Evolutionary conservation across 2,888 invertebrate genomes (phyloP).

Genomic region (Tetragonula carbonaria): DNA sequence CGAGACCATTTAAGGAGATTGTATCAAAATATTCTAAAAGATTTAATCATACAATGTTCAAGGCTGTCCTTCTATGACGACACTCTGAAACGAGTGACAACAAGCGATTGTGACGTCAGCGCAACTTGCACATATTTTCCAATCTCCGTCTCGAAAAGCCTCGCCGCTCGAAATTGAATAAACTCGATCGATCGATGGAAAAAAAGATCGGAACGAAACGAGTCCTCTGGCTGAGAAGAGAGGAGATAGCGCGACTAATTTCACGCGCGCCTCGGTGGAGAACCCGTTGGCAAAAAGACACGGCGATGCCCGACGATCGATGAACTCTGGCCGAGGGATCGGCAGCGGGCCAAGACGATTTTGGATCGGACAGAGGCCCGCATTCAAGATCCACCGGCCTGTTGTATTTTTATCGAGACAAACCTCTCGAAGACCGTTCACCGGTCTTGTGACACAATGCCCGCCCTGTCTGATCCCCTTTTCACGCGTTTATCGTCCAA

Average conservation of each 20-base stretch:
- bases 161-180: background rate
- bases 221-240: background rate
- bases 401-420: constrained; percentile 51
- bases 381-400: constrained; percentile 59
- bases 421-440: constrained; percentile 44
- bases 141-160: background rate
- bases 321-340: constrained; percentile 57
- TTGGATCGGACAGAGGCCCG: constrained; percentile 65
- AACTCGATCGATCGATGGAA: background rate
- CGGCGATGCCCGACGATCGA: constrained; percentile 49
- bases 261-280: background rate
- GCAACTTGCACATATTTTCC: no score
- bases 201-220: background rate
- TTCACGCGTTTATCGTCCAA: constrained; percentile 61
- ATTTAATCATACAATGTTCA: no score
- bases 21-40: no score
- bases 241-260: constrained; percentile 16
- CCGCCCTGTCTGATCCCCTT: constrained; percentile 49
- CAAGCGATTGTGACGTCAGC: no score
- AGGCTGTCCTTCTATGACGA: no score
- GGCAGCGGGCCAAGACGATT: constrained; percentile 72
- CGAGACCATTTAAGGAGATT: no score
- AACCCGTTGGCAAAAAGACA: constrained; percentile 1
- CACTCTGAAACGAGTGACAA: no score
- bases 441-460: constrained; percentile 62